Base-by-base conservation (phyloP, 2,797 vertebrate genomes). In the Gallinago stenura region DNA sequence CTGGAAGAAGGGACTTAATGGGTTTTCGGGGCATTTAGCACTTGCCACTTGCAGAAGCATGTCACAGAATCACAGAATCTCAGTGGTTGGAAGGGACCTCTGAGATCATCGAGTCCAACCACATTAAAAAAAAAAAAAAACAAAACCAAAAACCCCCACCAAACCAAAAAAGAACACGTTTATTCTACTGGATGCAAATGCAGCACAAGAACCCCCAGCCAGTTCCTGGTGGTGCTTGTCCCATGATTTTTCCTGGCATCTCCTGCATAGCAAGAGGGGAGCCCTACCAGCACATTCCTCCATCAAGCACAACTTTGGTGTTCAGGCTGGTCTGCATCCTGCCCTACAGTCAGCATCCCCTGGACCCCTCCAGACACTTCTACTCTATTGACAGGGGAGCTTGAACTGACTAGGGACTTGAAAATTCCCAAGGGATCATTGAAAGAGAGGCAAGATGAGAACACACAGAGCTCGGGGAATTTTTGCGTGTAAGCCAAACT, bases 1-100 rank as follows among this genome's bases (percentile, higher is more conserved):
- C 25, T 61, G 28, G 43, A 8, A 0, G 0, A 1, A 19, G 41
- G 14, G 7, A 8, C 10, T 20, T 22, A 2, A 3, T 31, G 57
- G 4, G 12, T 60, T 83, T 83, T 61, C 0, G 3, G 57, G 26
- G 13, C 2, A 15, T 69, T 83, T 79, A 33, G 43, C n/a, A 46
- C 9, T 26, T 45, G n/a, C 2, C 25, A 7, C 4, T 4, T 24
- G 13, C 45, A 87, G 66, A 51, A 82, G 14, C 3, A 0, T 3
- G 20, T 10, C 14, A 33, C 14, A 69, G 25, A 37, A 37, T 37
- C 37, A 33, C 37, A 37, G 37, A 37, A 37, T 37, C 37, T 37
- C 9, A 37, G 37, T 37, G 37, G 37, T 37, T 37, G 37, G 37
- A 37, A 37, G 37, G 37, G 37, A 37, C 37, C 37, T 37, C 37